phyloP scores from a whole-genome alignment of 2,888 invertebrate species.

The Polia nebulosa region DNA sequence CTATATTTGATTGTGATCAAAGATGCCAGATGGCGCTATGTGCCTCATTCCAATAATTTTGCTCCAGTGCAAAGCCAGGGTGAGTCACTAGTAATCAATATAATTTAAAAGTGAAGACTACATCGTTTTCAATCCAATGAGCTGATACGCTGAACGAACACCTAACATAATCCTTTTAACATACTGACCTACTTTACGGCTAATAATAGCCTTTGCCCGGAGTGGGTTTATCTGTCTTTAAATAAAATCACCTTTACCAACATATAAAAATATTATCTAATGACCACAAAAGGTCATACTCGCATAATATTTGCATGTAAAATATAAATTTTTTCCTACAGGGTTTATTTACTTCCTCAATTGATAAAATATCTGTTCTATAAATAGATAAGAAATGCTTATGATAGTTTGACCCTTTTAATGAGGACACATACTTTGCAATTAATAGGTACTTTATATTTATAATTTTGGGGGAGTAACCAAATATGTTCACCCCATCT shows the following conservation, averaged over 20 bases:
- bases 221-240: constrained; percentile 8
- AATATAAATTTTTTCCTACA: neutral
- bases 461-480: too few species aligned
- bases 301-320: neutral
- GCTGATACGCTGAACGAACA: neutral
- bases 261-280: constrained; percentile 8
- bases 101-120: constrained; percentile 10
- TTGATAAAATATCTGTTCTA: constrained; percentile 12
- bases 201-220: constrained; percentile 39
- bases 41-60: too few species aligned
- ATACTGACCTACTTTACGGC: constrained; percentile 45
- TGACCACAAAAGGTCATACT: neutral
- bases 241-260: constrained; percentile 30
- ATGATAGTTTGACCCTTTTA: constrained; percentile 15
- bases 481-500: neutral
- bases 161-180: constrained; percentile 47
- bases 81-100: too few species aligned
- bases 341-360: constrained; percentile 13
- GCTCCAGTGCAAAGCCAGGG: too few species aligned
- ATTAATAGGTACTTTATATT: neutral
- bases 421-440: constrained; percentile 1
- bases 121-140: constrained; percentile 31
- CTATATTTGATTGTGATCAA: too few species aligned
- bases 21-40: too few species aligned
- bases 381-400: constrained; percentile 19